phyloP scores from a whole-genome alignment of 2,113 vertebrate genomes.

The Eulemur rufifrons region DNA sequence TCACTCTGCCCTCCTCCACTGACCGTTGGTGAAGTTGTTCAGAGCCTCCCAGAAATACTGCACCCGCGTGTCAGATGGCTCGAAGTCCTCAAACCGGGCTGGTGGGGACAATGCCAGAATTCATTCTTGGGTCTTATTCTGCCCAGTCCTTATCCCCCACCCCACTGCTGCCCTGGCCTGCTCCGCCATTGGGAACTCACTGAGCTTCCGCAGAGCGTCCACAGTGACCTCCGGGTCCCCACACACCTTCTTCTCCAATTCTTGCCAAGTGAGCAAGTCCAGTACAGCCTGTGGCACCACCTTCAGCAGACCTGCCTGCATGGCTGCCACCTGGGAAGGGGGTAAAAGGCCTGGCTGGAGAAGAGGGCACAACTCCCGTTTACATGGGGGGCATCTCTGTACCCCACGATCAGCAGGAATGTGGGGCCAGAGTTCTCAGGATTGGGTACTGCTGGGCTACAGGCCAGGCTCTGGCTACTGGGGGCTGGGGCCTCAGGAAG shows the following conservation, averaged over 20 bases:
- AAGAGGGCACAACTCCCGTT: background rate
- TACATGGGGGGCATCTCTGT: background rate
- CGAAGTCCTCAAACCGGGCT: constrained; percentile 97
- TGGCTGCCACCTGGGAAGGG: constrained; percentile 90
- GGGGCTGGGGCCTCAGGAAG: background rate
- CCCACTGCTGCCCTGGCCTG: background rate
- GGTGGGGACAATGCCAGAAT: constrained; percentile 45
- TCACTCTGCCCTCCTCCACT: constrained; percentile 60
- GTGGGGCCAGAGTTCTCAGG: background rate
- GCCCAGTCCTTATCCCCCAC: background rate
- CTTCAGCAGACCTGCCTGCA: constrained; percentile 96
- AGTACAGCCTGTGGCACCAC: constrained; percentile 98
- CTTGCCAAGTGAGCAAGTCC: constrained; percentile 97
- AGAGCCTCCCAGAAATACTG: constrained; percentile 98
- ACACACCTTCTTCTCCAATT: constrained; percentile 97
- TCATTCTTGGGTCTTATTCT: background rate
- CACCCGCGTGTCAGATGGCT: constrained; percentile 91
- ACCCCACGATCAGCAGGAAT: background rate
- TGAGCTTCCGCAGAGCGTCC: constrained; percentile 95
- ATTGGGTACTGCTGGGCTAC: background rate
- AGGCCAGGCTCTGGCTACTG: background rate
- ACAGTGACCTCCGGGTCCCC: constrained; percentile 98
- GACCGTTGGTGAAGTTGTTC: constrained; percentile 97
- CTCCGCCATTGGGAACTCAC: constrained; percentile 80
- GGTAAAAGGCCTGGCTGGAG: background rate